Percentiles rank a stretch among this genome's conserved stretches.
These are phyloP conservation scores for Mythimna lalbum DNA, from an alignment of 2,888 invertebrate genomes.

Conservation along the genomic window DNA sequence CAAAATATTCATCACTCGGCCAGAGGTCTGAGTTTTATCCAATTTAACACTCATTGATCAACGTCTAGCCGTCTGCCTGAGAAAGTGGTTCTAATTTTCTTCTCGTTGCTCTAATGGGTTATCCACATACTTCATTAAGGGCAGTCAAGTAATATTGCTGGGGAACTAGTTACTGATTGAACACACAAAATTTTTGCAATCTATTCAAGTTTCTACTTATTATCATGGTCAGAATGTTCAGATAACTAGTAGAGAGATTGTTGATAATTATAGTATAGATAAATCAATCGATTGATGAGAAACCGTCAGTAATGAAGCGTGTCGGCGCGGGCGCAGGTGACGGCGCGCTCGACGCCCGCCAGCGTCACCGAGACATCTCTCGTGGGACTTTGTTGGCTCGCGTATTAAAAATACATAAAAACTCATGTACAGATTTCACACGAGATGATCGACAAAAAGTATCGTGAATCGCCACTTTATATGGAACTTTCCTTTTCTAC, in stretches of 20 bases:
- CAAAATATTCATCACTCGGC: constrained; percentile 77
- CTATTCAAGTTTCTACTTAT: constrained; percentile 1
- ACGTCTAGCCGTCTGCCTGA: constrained; percentile 64
- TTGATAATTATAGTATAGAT: constrained; percentile 14
- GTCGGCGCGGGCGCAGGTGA: constrained; percentile 26
- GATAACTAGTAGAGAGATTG: constrained; percentile 18
- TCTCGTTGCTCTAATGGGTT: constrained; percentile 5
- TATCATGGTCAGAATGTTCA: background rate
- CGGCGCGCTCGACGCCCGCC: constrained; percentile 15
- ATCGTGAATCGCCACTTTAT: constrained; percentile 77
- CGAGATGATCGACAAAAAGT: constrained; percentile 83
- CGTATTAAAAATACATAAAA: constrained; percentile 69
- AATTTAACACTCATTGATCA: constrained; percentile 78
- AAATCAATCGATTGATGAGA: constrained; percentile 42
- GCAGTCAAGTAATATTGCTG: constrained; percentile 5
- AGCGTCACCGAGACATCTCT: constrained; percentile 28
- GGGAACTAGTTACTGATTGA: background rate
- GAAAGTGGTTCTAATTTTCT: constrained; percentile 74
- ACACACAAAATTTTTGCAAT: constrained; percentile 6
- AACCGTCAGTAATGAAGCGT: constrained; percentile 49
- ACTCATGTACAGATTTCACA: constrained; percentile 78
- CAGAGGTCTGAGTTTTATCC: constrained; percentile 70
- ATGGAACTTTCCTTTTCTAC: constrained; percentile 84
- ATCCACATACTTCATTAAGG: constrained; percentile 23
- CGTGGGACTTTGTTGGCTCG: constrained; percentile 52